Percentiles rank a stretch among this genome's conserved stretches.
These are phyloP conservation scores for Ciconia nigra DNA, from an alignment of 2,797 vertebrate genomes.

Conservation along the genomic window DNA sequence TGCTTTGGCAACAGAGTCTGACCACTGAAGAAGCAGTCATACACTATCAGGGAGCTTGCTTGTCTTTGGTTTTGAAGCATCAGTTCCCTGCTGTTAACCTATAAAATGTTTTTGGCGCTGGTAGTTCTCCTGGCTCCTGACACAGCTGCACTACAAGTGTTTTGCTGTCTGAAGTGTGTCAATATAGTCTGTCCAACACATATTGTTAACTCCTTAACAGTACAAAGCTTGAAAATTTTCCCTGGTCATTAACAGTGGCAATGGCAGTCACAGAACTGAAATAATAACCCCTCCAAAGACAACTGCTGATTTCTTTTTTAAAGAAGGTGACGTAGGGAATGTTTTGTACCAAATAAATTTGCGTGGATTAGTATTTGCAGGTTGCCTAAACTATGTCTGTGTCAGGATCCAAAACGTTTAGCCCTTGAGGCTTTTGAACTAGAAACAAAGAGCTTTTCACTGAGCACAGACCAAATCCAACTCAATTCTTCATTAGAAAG, in stretches of 20 bases:
- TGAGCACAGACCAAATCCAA: constrained; percentile 66
- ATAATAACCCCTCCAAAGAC: constrained; percentile 57
- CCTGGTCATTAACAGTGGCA: neutral
- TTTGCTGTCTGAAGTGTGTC: neutral
- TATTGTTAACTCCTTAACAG: neutral
- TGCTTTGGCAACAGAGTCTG: neutral
- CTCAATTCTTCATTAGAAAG: constrained; percentile 78
- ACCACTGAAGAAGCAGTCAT: neutral
- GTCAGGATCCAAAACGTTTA: constrained; percentile 66
- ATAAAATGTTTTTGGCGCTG: neutral
- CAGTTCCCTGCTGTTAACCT: neutral
- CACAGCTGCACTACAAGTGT: neutral
- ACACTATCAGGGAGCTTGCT: rapidly evolving
- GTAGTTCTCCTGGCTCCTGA: neutral
- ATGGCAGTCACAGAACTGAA: neutral
- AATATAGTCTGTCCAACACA: neutral
- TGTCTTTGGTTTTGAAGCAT: neutral
- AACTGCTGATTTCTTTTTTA: constrained; percentile 24
- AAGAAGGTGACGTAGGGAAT: constrained; percentile 62
- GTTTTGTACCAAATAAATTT: constrained; percentile 71
- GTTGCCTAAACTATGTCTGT: constrained; percentile 69
- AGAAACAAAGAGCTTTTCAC: constrained; percentile 78
- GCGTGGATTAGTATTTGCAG: constrained; percentile 72
- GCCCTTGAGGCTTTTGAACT: constrained; percentile 71
- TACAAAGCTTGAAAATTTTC: neutral